A percentile compares a stretch with the other conserved stretches of the same genome.
These are phyloP conservation scores for Rhodophaea formosa DNA, from an alignment of 2,888 invertebrate genomes.

Conservation along the genomic window DNA sequence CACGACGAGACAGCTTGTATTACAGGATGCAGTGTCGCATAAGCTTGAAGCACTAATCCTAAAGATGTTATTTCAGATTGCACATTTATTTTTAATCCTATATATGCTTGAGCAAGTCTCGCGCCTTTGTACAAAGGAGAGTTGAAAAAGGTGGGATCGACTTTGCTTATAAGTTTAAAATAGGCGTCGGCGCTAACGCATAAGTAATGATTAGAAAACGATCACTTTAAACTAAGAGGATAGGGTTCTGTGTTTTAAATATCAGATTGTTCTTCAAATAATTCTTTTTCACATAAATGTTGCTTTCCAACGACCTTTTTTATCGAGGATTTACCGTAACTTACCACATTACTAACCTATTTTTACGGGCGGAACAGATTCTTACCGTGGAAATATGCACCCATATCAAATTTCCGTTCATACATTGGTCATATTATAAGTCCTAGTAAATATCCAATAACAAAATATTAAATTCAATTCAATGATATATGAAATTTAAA, in stretches of 20 bases:
- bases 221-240: not conserved
- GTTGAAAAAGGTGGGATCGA: not conserved
- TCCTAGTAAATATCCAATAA: too few relatives aligned
- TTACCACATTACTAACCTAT: too few relatives aligned
- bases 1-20: conserved; percentile 61
- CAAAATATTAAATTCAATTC: too few relatives aligned
- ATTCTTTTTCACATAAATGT: too few relatives aligned
- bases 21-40: conserved; percentile 75
- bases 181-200: not conserved
- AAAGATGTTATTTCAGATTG: conserved; percentile 39
- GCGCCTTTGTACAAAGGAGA: not conserved
- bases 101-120: not conserved
- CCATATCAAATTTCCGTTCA: too few relatives aligned
- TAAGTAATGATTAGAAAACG: not conserved
- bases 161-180: not conserved
- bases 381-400: too few relatives aligned
- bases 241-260: not conserved
- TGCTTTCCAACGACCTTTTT: too few relatives aligned
- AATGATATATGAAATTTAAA: too few relatives aligned
- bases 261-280: too few relatives aligned
- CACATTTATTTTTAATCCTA: conserved; percentile 19
- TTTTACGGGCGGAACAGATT: too few relatives aligned
- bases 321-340: too few relatives aligned
- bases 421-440: too few relatives aligned
- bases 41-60: conserved; percentile 43